Percentiles rank a stretch among this genome's conserved stretches.
Evolutionary conservation across 2,113 vertebrate genomes (phyloP).

Genomic region (Leiothrix lutea): DNA sequence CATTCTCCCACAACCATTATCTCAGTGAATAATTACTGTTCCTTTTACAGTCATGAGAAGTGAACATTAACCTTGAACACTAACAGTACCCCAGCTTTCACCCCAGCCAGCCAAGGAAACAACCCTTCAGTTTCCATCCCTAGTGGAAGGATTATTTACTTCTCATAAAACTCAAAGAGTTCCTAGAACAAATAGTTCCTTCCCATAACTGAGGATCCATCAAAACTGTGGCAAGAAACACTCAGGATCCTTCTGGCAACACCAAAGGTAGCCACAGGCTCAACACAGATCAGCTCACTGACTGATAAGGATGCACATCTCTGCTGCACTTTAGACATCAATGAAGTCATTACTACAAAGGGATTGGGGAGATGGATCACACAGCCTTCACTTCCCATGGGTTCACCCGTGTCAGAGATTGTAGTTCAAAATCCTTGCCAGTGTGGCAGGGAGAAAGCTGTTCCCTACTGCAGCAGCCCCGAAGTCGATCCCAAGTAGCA

Average conservation of each 20-base stretch:
- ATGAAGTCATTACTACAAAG: background rate
- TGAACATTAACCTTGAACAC: background rate
- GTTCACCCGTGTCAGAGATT: background rate
- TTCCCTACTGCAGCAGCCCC: background rate
- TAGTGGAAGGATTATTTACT: background rate
- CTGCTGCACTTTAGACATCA: background rate
- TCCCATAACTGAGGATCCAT: background rate
- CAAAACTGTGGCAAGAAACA: background rate
- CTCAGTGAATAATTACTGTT: background rate
- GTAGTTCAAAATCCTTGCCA: background rate
- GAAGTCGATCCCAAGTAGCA: rapidly evolving
- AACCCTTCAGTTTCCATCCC: background rate
- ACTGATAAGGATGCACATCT: background rate
- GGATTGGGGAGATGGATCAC: background rate
- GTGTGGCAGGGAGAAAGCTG: background rate
- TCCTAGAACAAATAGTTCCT: background rate
- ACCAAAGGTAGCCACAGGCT: background rate
- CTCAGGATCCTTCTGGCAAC: background rate
- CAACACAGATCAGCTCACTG: background rate
- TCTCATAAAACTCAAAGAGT: background rate
- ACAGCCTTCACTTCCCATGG: background rate
- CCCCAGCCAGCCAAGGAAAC: background rate
- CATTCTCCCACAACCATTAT: background rate
- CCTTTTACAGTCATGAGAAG: background rate
- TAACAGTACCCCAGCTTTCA: background rate